Evolutionary conservation across 2,113 vertebrate species (phyloP), one percentile per base, ranked within the genome.

Genomic region (Hippocampus comes): DNA sequence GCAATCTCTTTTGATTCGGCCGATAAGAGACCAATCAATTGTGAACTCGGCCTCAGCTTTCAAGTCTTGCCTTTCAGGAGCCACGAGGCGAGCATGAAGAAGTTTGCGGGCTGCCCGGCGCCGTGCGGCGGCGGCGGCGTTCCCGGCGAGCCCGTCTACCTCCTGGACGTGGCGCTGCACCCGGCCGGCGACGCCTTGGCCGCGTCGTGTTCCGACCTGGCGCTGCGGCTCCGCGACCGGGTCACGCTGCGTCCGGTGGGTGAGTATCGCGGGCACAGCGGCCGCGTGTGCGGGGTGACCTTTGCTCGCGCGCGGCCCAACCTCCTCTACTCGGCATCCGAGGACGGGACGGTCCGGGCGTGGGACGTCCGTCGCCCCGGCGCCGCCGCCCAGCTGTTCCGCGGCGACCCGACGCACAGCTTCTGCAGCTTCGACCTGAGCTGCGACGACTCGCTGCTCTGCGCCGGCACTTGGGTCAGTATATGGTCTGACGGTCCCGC

Each of bases 351-450:
- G 0, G 77, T 98, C 0, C 89, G 87, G 5, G 91, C 90, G 17
- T 99, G 97, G 97, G 97, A 97, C 15, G 56, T 86, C 6, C 94
- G 95, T 6, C 23, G 73, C 0, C 91, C 94, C 0, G 71, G 87
- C 5, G 74, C 85, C 0, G 67, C 94, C 0, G 84, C 66, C 2
- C 95, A 92, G 82, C 4, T 90, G 27, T 95, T 97, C 63, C 83
- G 71, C 7, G 94, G 95, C 0, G 93, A 94, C 9, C 82, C 93
- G 9, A 88, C 91, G 0, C 95, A 96, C 9, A 20, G 73, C 41
- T 95, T 94, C 81, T 92, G 94, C 84, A 95, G 95, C 79, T 94
- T 98, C 25, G 97, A 97, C 68, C 21, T 99, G 77, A 95, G 71
- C 90, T 92, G 92, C 87, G 89, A 68, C 7, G 95, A 95, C 78